Evolutionary conservation across 2,888 invertebrate genomes (phyloP).

Genomic region (Gandaritis pyraliata): DNA sequence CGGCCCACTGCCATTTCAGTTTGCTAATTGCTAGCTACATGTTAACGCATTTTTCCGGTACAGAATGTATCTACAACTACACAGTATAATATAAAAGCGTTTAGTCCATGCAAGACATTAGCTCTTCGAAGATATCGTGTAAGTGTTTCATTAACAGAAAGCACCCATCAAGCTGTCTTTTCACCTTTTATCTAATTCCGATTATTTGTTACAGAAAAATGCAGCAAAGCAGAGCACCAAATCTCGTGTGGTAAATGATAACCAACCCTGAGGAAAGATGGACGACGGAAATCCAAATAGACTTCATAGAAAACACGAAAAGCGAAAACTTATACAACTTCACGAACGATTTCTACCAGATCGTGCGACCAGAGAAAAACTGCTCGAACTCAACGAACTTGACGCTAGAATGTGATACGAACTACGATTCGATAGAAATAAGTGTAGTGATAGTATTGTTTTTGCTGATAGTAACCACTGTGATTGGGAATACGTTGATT

Average conservation of each 20-base stretch:
- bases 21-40: too few species aligned
- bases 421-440: slow-evolving; percentile 79
- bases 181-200: too few species aligned
- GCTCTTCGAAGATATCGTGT: too few species aligned
- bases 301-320: slow-evolving; percentile 61
- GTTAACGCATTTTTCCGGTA: too few species aligned
- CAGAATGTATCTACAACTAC: too few species aligned
- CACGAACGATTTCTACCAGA: slow-evolving; percentile 61
- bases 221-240: slow-evolving; percentile 21
- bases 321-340: slow-evolving; percentile 60
- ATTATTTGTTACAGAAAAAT: slow-evolving; percentile 65
- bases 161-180: too few species aligned
- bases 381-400: slow-evolving; percentile 38
- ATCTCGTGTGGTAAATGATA: slow-evolving; percentile 63
- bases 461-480: slow-evolving; percentile 88
- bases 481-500: slow-evolving; percentile 94
- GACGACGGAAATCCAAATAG: slow-evolving; percentile 58
- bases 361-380: slow-evolving; percentile 52
- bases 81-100: too few species aligned
- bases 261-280: slow-evolving; percentile 66
- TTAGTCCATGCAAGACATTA: too few species aligned
- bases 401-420: slow-evolving; percentile 38
- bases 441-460: slow-evolving; percentile 86
- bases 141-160: too few species aligned
- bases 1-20: too few species aligned